Evolutionary conservation across 2,888 invertebrate genomes (phyloP).

Genomic region (Sycophila texana): DNA sequence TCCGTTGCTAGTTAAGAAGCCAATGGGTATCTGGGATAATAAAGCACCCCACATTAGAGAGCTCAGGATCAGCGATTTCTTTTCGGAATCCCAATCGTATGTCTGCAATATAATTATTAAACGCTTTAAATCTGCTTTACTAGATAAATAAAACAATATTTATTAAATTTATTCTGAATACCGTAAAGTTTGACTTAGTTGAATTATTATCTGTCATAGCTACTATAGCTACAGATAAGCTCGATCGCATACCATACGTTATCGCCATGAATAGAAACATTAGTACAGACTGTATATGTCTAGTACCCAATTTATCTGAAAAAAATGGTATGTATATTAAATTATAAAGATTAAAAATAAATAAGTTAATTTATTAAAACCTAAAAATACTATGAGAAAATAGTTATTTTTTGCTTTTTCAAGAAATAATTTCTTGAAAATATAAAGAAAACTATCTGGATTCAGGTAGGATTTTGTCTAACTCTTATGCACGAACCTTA

Average conservation of each 20-base stretch:
- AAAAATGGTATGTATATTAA: not conserved
- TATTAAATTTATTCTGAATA: no score
- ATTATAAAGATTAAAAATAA: no score
- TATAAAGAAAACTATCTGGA: no score
- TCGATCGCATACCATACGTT: constrained; percentile 77
- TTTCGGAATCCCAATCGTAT: constrained; percentile 78
- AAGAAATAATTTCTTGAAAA: no score
- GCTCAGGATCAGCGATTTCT: constrained; percentile 80
- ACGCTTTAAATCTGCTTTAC: no score
- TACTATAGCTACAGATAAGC: constrained; percentile 77
- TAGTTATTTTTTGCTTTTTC: no score
- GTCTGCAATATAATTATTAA: constrained; percentile 73
- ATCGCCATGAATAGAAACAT: constrained; percentile 77
- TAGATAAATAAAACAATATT: no score
- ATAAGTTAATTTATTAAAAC: no score
- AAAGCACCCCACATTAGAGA: constrained; percentile 88
- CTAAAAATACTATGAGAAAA: no score
- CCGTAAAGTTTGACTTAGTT: constrained; percentile 5
- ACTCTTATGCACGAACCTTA: no score
- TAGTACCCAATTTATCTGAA: constrained; percentile 74
- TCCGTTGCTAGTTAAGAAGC: constrained; percentile 78
- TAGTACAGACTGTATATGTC: constrained; percentile 78
- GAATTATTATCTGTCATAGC: constrained; percentile 75
- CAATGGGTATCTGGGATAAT: constrained; percentile 83
- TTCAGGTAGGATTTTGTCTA: no score